These are phyloP conservation scores for Lota lota DNA, from an alignment of 2,113 vertebrate genomes.

Conservation along the genomic window DNA sequence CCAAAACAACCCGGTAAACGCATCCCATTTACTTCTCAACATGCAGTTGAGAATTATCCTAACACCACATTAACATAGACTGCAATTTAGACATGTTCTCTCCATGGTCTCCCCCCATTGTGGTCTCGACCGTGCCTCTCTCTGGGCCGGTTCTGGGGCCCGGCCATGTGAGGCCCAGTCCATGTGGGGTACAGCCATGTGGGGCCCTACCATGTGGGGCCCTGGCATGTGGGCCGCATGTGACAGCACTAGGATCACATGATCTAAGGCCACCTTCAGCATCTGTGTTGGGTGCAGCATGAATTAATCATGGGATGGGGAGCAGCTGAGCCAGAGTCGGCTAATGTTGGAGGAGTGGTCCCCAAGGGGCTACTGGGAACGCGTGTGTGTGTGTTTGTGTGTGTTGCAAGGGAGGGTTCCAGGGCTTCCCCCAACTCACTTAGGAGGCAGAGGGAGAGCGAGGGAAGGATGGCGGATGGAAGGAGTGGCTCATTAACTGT, in stretches of 20 bases:
- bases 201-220: slow-evolving; percentile 2
- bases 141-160: too few relatives aligned
- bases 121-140: too few relatives aligned
- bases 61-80: too few relatives aligned
- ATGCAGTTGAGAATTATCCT: too few relatives aligned
- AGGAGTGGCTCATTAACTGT: slow-evolving; percentile 42
- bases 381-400: neutral
- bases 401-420: slow-evolving; percentile 6
- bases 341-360: slow-evolving; percentile 67
- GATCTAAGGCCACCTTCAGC: slow-evolving; percentile 60
- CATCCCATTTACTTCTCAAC: too few relatives aligned
- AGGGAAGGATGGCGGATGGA: slow-evolving; percentile 8
- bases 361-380: slow-evolving; percentile 16
- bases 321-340: slow-evolving; percentile 72
- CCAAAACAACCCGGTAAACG: too few relatives aligned
- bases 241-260: slow-evolving; percentile 46
- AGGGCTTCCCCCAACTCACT: slow-evolving; percentile 2
- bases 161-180: too few relatives aligned
- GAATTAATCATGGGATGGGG: slow-evolving; percentile 69
- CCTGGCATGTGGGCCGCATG: neutral
- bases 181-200: neutral
- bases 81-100: too few relatives aligned
- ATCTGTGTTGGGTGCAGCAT: slow-evolving; percentile 60
- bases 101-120: too few relatives aligned
- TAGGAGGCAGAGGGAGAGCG: too few relatives aligned